Evolutionary conservation across 2,888 invertebrate genomes (phyloP), one percentile per base, ranked within the genome.

Genomic region (Trisateles emortualis): DNA sequence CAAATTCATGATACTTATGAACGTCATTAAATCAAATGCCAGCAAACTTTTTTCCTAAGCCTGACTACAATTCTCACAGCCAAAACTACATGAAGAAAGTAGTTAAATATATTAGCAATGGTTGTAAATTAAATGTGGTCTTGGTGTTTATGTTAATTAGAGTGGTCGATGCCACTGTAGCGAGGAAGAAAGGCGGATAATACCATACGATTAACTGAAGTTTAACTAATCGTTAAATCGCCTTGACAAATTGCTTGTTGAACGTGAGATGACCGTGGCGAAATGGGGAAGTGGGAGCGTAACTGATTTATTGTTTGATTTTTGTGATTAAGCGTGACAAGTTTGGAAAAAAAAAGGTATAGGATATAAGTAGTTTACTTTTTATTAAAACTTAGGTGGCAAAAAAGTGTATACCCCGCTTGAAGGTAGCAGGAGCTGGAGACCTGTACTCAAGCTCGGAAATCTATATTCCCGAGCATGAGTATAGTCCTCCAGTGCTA

Each of bases 91-190:
- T 72, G 65, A 64, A 64, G 56, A 54, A 61, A 52, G 45, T 53
- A 74, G 66, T 72, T 72, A 72, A 69, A 76, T 76, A 79, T 60
- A 71, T 60, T 63, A 54, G 63, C 65, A 65, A 75, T 72, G 75
- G 73, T 73, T 78, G 84, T 82, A 85, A 84, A 86, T 84, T n/a
- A 84, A 79, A 76, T 76, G 69, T 68, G 66, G 75, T 71, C 71
- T 64, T 80, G 77, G 81, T 89, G 88, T 90, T 90, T 90, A 91
- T 90, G 90, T 87, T 90, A 90, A 91, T 91, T 89, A 87, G 88
- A 81, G 70, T 81, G 76, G 79, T 68, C 79, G 74, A 81, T 80
- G 88, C 88, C 84, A 88, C 88, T 83, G 89, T 81, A 73, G 65
- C 67, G 64, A 72, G 70, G 53, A 61, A 53, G 59, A 35, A 56